phyloP scores from a whole-genome alignment of 2,113 vertebrate genomes.

The Oncorhynchus kisutch region DNA sequence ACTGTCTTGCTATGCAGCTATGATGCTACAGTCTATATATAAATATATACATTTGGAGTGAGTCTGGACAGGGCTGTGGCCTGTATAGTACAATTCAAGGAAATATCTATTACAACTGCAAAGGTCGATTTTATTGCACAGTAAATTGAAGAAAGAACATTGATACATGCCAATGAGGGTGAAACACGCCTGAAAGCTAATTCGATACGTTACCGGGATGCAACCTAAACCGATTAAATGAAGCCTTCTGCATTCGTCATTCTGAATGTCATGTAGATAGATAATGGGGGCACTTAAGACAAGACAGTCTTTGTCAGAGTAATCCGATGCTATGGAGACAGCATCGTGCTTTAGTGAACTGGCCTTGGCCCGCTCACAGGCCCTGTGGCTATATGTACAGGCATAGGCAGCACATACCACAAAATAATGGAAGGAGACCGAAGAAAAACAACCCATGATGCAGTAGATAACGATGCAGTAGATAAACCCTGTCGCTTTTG shows the following conservation, averaged over 20 bases:
- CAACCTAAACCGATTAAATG: slow-evolving; percentile 53
- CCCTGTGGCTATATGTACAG: slow-evolving; percentile 56
- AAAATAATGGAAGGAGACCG: slow-evolving; percentile 16
- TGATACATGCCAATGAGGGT: slow-evolving; percentile 6
- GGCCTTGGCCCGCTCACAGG: slow-evolving; percentile 27
- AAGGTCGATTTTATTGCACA: slow-evolving; percentile 45
- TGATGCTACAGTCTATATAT: no score
- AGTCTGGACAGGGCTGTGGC: no score
- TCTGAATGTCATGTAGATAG: slow-evolving; percentile 45
- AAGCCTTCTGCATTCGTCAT: slow-evolving; percentile 53
- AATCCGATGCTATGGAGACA: slow-evolving; percentile 50
- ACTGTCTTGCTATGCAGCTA: no score
- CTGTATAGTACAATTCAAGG: not conserved
- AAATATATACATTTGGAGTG: no score
- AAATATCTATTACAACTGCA: slow-evolving; percentile 45
- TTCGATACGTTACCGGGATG: slow-evolving; percentile 48
- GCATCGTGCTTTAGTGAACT: slow-evolving; percentile 33
- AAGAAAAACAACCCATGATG: slow-evolving; percentile 1
- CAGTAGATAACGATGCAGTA: slow-evolving; percentile 35
- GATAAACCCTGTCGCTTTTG: slow-evolving; percentile 45
- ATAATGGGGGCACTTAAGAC: slow-evolving; percentile 57
- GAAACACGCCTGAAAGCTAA: slow-evolving; percentile 46
- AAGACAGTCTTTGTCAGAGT: slow-evolving; percentile 50
- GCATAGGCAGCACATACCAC: slow-evolving; percentile 24
- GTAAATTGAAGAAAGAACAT: not conserved